A percentile compares a stretch with the other conserved stretches of the same genome.
phyloP scores from a whole-genome alignment of 2,797 vertebrate species.

The Potorous gilbertii region DNA sequence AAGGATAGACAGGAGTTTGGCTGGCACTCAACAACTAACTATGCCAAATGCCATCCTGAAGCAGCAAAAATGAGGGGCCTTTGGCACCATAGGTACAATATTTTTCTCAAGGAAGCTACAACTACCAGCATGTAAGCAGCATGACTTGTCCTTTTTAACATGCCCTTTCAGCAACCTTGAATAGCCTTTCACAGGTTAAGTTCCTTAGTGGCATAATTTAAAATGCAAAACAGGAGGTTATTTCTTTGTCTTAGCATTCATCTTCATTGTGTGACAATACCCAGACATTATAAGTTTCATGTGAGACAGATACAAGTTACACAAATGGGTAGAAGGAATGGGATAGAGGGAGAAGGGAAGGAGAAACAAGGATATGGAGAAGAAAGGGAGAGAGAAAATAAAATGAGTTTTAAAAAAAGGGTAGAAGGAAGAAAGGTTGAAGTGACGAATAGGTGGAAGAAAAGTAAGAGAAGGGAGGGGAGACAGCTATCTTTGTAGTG shows the following conservation, averaged over 20 bases:
- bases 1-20: neutral
- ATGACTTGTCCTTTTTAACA: slow-evolving; percentile 28
- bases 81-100: neutral
- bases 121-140: neutral
- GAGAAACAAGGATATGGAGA: neutral
- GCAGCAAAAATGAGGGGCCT: neutral
- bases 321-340: neutral
- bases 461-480: neutral
- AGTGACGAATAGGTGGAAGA: neutral
- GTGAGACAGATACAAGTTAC: neutral
- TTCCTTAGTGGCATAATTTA: neutral
- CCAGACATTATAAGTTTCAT: neutral
- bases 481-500: neutral
- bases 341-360: neutral
- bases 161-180: slow-evolving; percentile 23
- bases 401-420: neutral
- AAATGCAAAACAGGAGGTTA: neutral
- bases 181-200: neutral
- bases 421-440: neutral
- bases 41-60: neutral
- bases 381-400: neutral
- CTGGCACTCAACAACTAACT: neutral
- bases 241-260: neutral
- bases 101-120: neutral
- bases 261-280: slow-evolving; percentile 19